phyloP scores from a whole-genome alignment of 2,888 invertebrate species.

The Baccha elongata region DNA sequence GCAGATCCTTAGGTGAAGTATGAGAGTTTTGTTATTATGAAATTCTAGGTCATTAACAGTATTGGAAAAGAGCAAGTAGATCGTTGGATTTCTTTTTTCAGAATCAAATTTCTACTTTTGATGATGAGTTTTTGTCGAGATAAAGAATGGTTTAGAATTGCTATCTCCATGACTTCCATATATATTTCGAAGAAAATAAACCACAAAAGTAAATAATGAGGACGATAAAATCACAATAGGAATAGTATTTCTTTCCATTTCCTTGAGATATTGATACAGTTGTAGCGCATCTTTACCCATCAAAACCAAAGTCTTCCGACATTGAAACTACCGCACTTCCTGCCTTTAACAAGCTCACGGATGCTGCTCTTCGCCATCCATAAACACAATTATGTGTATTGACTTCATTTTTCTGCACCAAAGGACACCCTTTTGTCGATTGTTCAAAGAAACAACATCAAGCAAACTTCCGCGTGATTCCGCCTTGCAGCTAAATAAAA shows the following conservation, averaged over 20 bases:
- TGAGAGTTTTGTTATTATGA: too few species aligned
- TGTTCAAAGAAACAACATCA: constrained; percentile 60
- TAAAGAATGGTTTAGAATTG: too few species aligned
- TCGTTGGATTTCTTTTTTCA: too few species aligned
- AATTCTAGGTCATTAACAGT: too few species aligned
- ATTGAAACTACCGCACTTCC: constrained; percentile 25
- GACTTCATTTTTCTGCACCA: constrained; percentile 65
- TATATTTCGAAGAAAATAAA: constrained; percentile 31
- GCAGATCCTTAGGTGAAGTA: too few species aligned
- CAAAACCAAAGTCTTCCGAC: constrained; percentile 9
- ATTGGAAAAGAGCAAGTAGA: too few species aligned
- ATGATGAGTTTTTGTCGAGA: too few species aligned
- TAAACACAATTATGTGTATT: constrained; percentile 53
- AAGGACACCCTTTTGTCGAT: constrained; percentile 60
- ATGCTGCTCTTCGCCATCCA: background rate
- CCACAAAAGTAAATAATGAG: constrained; percentile 56
- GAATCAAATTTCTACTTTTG: too few species aligned
- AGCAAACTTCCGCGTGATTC: constrained; percentile 67
- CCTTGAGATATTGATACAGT: constrained; percentile 62
- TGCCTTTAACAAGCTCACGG: constrained; percentile 20
- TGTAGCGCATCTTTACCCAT: constrained; percentile 5
- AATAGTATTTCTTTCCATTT: constrained; percentile 63
- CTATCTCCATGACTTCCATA: too few species aligned
- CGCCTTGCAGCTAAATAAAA: constrained; percentile 54
- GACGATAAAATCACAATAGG: constrained; percentile 55